phyloP scores from a whole-genome alignment of 2,797 vertebrate species.

The Gymnoscopelus braueri region DNA sequence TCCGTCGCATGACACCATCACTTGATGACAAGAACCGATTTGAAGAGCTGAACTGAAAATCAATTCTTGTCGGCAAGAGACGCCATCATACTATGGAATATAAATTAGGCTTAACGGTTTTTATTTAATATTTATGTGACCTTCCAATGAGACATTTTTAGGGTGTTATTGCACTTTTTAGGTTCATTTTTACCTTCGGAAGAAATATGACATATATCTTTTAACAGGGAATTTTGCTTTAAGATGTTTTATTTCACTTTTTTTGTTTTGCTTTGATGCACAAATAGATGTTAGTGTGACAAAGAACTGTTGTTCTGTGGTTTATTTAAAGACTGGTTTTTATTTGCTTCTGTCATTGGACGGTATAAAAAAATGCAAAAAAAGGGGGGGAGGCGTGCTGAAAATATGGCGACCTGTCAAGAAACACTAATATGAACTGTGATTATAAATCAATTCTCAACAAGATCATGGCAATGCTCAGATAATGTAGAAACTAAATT shows the following conservation, averaged over 20 bases:
- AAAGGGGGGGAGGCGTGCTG: conserved; percentile 47
- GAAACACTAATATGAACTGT: conserved; percentile 86
- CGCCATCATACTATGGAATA: too few relatives aligned
- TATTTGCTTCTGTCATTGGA: conserved; percentile 81
- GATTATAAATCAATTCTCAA: conserved; percentile 79
- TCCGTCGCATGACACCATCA: too few relatives aligned
- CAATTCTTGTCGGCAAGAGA: too few relatives aligned
- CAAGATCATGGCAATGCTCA: conserved; percentile 73
- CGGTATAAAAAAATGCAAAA: conserved; percentile 65
- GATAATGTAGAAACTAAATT: conserved; percentile 78
- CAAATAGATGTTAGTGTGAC: conserved; percentile 87
- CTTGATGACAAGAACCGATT: too few relatives aligned
- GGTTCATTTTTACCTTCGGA: conserved; percentile 85
- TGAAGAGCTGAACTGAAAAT: too few relatives aligned
- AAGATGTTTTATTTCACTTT: conserved; percentile 64
- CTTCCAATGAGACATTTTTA: conserved; percentile 85
- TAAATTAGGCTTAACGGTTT: conserved; percentile 66
- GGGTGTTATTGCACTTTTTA: conserved; percentile 89
- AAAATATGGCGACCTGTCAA: conserved; percentile 61
- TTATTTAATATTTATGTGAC: conserved; percentile 93
- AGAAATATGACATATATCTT: conserved; percentile 81
- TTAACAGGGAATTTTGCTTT: conserved; percentile 87
- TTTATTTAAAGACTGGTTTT: conserved; percentile 84
- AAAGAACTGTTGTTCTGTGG: conserved; percentile 85
- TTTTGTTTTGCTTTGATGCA: conserved; percentile 87